A percentile compares a stretch with the other conserved stretches of the same genome.
Evolutionary conservation across 2,797 vertebrate genomes (phyloP).

Genomic region (Lutjanus argentimaculatus): DNA sequence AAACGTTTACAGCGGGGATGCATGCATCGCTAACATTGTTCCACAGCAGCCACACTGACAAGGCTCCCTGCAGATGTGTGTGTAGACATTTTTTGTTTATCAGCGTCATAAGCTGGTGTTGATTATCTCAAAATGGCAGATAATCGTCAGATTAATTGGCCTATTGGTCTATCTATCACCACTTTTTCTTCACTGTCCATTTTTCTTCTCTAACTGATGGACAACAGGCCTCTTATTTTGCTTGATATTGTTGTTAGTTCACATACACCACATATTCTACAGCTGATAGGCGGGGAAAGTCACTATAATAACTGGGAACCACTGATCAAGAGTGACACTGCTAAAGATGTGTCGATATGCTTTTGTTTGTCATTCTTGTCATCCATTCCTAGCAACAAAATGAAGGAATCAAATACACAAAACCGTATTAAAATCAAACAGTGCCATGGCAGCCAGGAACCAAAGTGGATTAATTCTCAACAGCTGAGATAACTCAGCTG

Average conservation of each 20-base stretch:
- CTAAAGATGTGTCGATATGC: too few relatives aligned
- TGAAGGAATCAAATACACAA: background rate
- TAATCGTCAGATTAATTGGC: too few relatives aligned
- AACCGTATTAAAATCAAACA: background rate
- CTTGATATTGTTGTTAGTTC: background rate
- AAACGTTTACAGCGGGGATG: too few relatives aligned
- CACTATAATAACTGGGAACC: background rate
- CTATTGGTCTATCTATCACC: too few relatives aligned
- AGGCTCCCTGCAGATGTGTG: too few relatives aligned
- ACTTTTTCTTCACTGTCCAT: too few relatives aligned
- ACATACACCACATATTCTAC: background rate
- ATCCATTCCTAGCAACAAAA: background rate
- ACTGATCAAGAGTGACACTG: background rate
- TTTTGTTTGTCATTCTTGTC: background rate
- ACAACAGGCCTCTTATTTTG: background rate
- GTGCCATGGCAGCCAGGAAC: background rate
- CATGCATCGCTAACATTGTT: too few relatives aligned
- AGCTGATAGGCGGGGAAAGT: background rate
- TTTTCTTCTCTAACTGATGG: background rate
- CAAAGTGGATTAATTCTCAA: background rate
- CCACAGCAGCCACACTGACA: too few relatives aligned
- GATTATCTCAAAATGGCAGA: too few relatives aligned
- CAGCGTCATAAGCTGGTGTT: too few relatives aligned
- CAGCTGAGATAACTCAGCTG: constrained; percentile 8
- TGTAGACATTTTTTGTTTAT: too few relatives aligned